phyloP scores from a whole-genome alignment of 2,797 vertebrate genomes.

The Sylvia borin region DNA sequence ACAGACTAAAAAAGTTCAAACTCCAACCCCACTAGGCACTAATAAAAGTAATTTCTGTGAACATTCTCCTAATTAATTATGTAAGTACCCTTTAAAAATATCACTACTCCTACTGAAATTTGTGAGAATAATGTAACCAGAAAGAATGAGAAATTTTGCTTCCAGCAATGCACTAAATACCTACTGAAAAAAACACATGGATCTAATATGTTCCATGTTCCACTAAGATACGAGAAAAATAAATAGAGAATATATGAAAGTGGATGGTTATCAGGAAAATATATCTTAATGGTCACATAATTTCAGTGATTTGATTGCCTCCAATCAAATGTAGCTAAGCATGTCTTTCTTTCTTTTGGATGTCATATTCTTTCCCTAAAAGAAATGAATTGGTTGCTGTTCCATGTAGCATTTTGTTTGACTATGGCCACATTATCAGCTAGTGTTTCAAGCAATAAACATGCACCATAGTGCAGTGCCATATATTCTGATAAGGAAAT shows the following conservation, averaged over 20 bases:
- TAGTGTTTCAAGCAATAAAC: not conserved
- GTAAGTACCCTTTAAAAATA: not conserved
- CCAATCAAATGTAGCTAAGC: not conserved
- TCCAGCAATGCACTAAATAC: not conserved
- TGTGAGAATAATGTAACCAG: not conserved
- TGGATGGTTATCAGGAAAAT: slow-evolving; percentile 13
- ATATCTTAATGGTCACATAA: not conserved
- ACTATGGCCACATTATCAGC: not conserved
- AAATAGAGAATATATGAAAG: not conserved
- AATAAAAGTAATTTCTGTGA: not conserved
- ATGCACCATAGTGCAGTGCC: not conserved
- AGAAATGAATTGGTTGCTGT: not conserved
- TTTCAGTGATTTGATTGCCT: slow-evolving; percentile 2
- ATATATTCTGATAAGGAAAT: slow-evolving; percentile 54
- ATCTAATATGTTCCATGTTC: not conserved
- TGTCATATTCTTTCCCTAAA: not conserved
- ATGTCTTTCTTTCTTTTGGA: not conserved
- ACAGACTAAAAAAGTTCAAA: not conserved
- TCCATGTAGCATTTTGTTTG: slow-evolving; percentile 5
- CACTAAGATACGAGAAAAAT: slow-evolving; percentile 26
- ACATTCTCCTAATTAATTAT: not conserved
- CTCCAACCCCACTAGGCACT: not conserved
- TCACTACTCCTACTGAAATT: not conserved
- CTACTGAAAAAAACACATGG: not conserved
- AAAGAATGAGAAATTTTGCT: not conserved